These are phyloP conservation scores for Escarpia spicata DNA, from an alignment of 2,888 invertebrate species.

Conservation along the genomic window DNA sequence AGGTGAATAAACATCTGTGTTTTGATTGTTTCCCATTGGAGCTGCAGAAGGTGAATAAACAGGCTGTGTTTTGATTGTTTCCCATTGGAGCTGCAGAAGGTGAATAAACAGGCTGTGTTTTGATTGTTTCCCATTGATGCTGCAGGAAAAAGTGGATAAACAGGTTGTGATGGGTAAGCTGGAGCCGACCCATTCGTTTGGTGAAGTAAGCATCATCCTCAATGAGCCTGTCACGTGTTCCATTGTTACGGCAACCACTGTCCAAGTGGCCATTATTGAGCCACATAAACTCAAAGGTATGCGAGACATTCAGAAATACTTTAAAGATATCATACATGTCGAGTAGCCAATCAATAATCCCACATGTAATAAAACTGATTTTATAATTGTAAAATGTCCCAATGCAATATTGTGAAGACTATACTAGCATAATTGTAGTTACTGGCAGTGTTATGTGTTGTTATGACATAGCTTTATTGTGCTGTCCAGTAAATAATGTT, in stretches of 20 bases:
- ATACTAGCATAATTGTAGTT: not conserved
- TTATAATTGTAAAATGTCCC: not conserved
- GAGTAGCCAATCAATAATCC: no score
- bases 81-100: no score
- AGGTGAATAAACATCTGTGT: no score
- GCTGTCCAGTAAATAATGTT: not conserved
- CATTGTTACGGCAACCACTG: constrained; percentile 57
- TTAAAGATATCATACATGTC: no score
- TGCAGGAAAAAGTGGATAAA: constrained; percentile 39
- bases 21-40: no score
- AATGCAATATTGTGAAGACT: not conserved
- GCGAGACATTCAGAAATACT: not conserved
- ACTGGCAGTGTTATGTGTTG: no score
- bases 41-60: no score
- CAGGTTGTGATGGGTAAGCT: constrained; percentile 63
- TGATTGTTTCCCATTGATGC: not conserved
- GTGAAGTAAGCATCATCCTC: constrained; percentile 58
- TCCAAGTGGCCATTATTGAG: constrained; percentile 57
- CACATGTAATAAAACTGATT: no score
- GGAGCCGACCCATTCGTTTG: constrained; percentile 56
- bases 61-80: no score
- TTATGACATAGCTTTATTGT: not conserved
- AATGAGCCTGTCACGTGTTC: constrained; percentile 62
- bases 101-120: not conserved
- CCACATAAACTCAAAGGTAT: constrained; percentile 56